Evolutionary conservation across 2,888 invertebrate genomes (phyloP), one percentile per base, ranked within the genome.

Genomic region (Idaea straminata): DNA sequence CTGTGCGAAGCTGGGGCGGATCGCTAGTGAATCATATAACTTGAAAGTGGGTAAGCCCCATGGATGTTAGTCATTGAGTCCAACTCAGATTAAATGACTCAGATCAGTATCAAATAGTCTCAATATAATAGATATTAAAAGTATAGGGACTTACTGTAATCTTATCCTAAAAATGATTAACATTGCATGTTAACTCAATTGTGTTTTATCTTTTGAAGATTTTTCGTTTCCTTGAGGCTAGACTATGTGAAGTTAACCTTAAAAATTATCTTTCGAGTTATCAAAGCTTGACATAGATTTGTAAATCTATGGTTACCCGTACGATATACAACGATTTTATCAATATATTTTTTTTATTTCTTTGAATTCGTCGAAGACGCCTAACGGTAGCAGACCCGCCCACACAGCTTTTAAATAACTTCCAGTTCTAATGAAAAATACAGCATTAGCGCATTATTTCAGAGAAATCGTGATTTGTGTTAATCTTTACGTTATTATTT

Each of bases 61-160:
- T 61, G 35, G 47, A 61, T 15, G 59, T 35, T 16, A 65, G 61
- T 62, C 38, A 15, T 38, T 62, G 13, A 59, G 16, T 57, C 38
- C 57, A 38, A 62, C 61, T 62, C 36, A 65, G 64, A 66, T 67
- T 61, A 62, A 47, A 47, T 47, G 47, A 47, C 13, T 47, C 47
- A 47, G 7, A 47, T 47, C 47, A 47, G 13, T 47, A 47, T 47
- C 13, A 47, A 47, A 7, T 13, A 13, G 13, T 47, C 7, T 47
- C 10, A 13, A 47, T 13, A 47, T 13, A 4, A 47, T 13, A 47
- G 47, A 47, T 10, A 38, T 10, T 10, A 2, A 6, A 36, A 4
- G 6, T 38, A 10, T 38, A 47, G 13, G 13, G 13, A 13, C 13
- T 0, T 47, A 47, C 10, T 10, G 4, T 47, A 47, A 47, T 47